A percentile compares a stretch with the other conserved stretches of the same genome.
Evolutionary conservation across 2,797 vertebrate genomes (phyloP).

Genomic region (Poecile montanus): DNA sequence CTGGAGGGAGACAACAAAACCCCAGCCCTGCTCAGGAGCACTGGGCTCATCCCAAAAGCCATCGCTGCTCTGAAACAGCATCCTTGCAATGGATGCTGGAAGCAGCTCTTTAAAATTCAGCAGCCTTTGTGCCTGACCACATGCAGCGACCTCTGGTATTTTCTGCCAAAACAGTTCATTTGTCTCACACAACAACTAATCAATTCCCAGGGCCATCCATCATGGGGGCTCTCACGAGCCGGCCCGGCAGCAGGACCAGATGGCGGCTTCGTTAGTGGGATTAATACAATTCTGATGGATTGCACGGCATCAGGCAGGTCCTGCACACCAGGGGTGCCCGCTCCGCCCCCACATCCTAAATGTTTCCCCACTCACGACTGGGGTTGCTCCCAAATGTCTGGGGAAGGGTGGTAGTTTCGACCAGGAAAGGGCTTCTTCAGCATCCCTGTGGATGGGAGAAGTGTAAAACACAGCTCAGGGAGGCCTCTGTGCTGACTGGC

Average conservation of each 20-base stretch:
- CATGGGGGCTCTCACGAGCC: conserved; percentile 72
- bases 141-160: conserved; percentile 87
- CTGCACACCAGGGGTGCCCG: conserved; percentile 50
- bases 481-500: fast-evolving
- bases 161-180: conserved; percentile 93
- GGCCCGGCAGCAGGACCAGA: conserved; percentile 77
- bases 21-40: fast-evolving
- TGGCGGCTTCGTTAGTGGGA: conserved; percentile 83
- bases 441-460: neutral
- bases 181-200: conserved; percentile 94
- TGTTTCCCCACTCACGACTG: fast-evolving
- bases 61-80: conserved; percentile 7
- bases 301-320: conserved; percentile 75
- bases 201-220: conserved; percentile 95
- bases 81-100: conserved; percentile 66
- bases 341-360: neutral
- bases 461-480: neutral
- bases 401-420: neutral
- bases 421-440: neutral
- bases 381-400: neutral
- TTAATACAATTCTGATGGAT: conserved; percentile 91
- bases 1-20: neutral
- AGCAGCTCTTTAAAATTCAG: conserved; percentile 80
- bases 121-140: conserved; percentile 80
- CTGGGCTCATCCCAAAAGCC: conserved; percentile 26